phyloP scores from a whole-genome alignment of 2,797 vertebrate genomes.

The Pygocentrus nattereri region DNA sequence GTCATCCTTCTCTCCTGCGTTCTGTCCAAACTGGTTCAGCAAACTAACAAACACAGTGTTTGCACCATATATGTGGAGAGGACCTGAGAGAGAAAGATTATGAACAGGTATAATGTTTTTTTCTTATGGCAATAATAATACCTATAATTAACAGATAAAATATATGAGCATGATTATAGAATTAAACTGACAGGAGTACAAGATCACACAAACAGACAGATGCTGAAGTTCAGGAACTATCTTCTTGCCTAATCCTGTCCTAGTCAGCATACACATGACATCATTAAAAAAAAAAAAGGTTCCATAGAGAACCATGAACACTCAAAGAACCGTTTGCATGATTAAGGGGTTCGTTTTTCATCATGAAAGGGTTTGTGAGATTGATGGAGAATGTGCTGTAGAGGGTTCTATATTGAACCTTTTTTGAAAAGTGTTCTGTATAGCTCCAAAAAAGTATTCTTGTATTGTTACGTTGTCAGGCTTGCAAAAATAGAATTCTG shows the following conservation, averaged over 20 bases:
- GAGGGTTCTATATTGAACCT: too few relatives aligned
- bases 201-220: not conserved
- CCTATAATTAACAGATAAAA: not conserved
- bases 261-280: too few relatives aligned
- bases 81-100: conserved; percentile 63
- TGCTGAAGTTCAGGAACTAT: not conserved
- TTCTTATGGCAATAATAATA: not conserved
- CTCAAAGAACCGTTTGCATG: too few relatives aligned
- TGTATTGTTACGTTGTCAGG: too few relatives aligned
- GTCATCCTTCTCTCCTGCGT: conserved; percentile 56
- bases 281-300: too few relatives aligned
- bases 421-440: too few relatives aligned
- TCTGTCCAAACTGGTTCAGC: conserved; percentile 75
- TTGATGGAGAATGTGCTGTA: too few relatives aligned
- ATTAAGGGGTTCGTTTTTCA: too few relatives aligned
- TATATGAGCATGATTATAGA: not conserved
- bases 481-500: too few relatives aligned
- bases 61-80: conserved; percentile 78
- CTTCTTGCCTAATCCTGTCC: not conserved
- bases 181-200: not conserved
- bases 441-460: too few relatives aligned
- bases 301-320: too few relatives aligned
- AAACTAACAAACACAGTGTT: conserved; percentile 80
- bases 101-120: not conserved
- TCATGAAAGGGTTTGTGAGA: too few relatives aligned